Evolutionary conservation across 2,797 vertebrate genomes (phyloP).

Genomic region (Falco rusticolus): DNA sequence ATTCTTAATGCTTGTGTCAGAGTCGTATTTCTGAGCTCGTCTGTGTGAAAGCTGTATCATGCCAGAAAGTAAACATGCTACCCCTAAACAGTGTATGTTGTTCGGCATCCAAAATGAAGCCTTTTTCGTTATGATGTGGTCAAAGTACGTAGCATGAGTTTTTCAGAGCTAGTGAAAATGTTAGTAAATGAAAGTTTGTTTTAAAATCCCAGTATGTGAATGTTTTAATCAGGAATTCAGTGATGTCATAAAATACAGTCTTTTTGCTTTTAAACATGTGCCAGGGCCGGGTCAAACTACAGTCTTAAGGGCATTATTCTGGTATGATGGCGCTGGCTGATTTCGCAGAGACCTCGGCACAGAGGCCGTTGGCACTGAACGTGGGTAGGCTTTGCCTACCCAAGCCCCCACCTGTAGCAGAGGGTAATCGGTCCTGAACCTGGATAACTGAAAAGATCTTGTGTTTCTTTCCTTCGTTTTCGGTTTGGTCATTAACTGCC

Average conservation of each 20-base stretch:
- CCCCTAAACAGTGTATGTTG: background rate
- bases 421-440: background rate
- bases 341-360: background rate
- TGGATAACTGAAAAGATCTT: background rate
- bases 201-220: background rate
- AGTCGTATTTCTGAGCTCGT: background rate
- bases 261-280: background rate
- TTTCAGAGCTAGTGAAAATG: background rate
- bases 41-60: conserved; percentile 3
- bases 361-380: background rate
- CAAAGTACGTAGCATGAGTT: background rate
- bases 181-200: background rate
- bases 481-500: background rate
- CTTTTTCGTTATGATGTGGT: background rate
- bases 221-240: background rate
- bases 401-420: background rate
- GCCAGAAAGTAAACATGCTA: conserved; percentile 5
- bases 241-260: background rate
- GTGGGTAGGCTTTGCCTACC: background rate
- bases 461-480: conserved; percentile 18
- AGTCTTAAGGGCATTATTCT: background rate
- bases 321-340: background rate
- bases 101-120: background rate
- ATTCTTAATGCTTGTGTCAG: conserved; percentile 18
- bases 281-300: background rate